Conservation (phyloP, 2,888 invertebrate genomes). For the Keiferia lycopersicella region DNA sequence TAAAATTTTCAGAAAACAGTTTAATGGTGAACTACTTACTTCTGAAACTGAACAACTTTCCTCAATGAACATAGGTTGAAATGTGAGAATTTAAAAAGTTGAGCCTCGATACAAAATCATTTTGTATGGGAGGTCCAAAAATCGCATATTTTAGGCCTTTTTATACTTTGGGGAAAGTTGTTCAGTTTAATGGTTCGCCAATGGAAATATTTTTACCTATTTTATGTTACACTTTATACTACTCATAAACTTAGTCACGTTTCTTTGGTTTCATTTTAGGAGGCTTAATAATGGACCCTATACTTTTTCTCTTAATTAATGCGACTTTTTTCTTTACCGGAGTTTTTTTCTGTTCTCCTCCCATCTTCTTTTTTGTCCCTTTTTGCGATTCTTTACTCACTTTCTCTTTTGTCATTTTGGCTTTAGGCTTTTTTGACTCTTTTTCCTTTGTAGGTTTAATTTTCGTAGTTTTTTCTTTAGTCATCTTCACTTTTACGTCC, state of each 20-base stretch:
- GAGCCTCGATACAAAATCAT: too few relatives aligned
- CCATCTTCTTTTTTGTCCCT: not conserved
- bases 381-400: not conserved
- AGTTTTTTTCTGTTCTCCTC: not conserved
- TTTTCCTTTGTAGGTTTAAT: not conserved
- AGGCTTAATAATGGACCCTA: slow-evolving; percentile 3
- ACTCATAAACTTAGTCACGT: not conserved
- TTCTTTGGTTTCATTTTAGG: slow-evolving; percentile 5
- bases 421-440: not conserved
- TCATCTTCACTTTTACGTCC: not conserved
- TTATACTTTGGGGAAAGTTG: too few relatives aligned
- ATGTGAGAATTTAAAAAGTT: not conserved
- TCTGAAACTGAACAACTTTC: slow-evolving; percentile 1
- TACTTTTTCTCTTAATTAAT: not conserved
- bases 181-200: too few relatives aligned
- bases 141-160: too few relatives aligned
- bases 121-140: too few relatives aligned
- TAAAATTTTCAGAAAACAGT: too few relatives aligned
- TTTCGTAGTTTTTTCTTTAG: not conserved
- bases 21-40: too few relatives aligned
- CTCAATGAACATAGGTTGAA: not conserved
- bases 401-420: not conserved
- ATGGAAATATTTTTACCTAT: too few relatives aligned
- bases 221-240: not conserved
- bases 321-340: not conserved